Percentiles rank a stretch among this genome's conserved stretches.
Conservation (phyloP, 2,888 invertebrate species). For the Macrosoma leucophasiata region DNA sequence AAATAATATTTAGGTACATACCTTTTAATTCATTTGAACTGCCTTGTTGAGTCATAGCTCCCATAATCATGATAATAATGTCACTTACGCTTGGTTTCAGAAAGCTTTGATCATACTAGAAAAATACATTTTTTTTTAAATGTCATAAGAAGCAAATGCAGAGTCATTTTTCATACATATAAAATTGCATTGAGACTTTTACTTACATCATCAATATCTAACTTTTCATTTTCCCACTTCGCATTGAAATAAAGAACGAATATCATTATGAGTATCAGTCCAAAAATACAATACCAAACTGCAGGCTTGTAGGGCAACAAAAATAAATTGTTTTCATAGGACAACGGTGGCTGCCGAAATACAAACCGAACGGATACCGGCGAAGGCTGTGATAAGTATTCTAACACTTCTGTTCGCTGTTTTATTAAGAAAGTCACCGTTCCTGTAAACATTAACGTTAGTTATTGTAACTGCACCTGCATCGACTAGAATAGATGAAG, state of each 20-base stretch:
- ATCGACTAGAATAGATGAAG: too few relatives aligned
- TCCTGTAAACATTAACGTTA: slow-evolving; percentile 38
- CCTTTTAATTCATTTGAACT: slow-evolving; percentile 39
- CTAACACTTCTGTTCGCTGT: slow-evolving; percentile 41
- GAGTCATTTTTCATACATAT: too few relatives aligned
- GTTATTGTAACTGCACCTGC: too few relatives aligned
- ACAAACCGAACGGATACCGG: slow-evolving; percentile 65
- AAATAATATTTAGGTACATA: too few relatives aligned
- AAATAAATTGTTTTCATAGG: slow-evolving; percentile 79
- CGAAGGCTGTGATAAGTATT: slow-evolving; percentile 61
- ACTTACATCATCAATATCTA: slow-evolving; percentile 26
- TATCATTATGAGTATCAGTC: slow-evolving; percentile 47
- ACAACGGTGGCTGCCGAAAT: slow-evolving; percentile 79
- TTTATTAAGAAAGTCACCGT: slow-evolving; percentile 37
- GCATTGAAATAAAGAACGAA: slow-evolving; percentile 41
- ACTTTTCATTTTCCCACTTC: slow-evolving; percentile 44
- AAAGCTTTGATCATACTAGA: too few relatives aligned
- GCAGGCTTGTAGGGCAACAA: slow-evolving; percentile 74
- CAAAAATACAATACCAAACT: slow-evolving; percentile 76
- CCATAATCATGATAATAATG: slow-evolving; percentile 67
- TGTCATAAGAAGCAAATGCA: too few relatives aligned
- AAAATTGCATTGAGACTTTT: slow-evolving; percentile 21
- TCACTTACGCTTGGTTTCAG: slow-evolving; percentile 58
- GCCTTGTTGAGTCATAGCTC: slow-evolving; percentile 78
- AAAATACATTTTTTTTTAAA: too few relatives aligned